A percentile compares a stretch with the other conserved stretches of the same genome.
phyloP scores from a whole-genome alignment of 2,797 vertebrate species.

The Oreochromis grahami region DNA sequence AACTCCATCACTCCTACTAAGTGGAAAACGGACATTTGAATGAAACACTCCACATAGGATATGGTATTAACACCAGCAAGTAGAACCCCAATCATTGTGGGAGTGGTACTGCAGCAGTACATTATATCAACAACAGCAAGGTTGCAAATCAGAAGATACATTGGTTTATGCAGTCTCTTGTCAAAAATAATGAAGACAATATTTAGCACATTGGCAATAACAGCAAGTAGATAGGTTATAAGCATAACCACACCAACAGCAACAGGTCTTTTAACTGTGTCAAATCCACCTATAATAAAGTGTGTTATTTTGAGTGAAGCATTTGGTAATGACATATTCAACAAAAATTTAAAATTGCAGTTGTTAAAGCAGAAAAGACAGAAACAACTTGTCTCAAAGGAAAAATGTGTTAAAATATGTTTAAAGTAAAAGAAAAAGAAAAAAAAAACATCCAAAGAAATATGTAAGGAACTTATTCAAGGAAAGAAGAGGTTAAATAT shows the following conservation, averaged over 20 bases:
- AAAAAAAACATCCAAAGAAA: background rate
- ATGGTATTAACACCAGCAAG: background rate
- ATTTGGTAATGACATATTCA: background rate
- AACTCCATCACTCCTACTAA: background rate
- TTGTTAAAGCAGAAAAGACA: background rate
- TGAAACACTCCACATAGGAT: background rate
- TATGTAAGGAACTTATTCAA: too few species aligned
- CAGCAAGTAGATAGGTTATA: too few species aligned
- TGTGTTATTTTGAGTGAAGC: background rate
- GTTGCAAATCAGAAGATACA: too few species aligned
- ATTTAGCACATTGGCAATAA: too few species aligned
- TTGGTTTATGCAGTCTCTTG: too few species aligned
- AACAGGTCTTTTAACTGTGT: background rate
- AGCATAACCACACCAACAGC: background rate
- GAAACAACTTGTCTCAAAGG: background rate
- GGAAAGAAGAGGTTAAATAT: background rate
- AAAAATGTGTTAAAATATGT: background rate
- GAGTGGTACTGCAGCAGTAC: constrained; percentile 12
- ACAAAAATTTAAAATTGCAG: background rate
- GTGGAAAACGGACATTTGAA: background rate
- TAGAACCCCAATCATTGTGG: constrained; percentile 27
- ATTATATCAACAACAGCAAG: background rate
- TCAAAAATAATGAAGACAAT: too few species aligned
- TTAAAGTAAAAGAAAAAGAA: background rate
- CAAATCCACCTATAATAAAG: background rate